A percentile compares a stretch with the other conserved stretches of the same genome.
phyloP scores from a whole-genome alignment of 2,797 vertebrate species.

The Muscicapa comitata region DNA sequence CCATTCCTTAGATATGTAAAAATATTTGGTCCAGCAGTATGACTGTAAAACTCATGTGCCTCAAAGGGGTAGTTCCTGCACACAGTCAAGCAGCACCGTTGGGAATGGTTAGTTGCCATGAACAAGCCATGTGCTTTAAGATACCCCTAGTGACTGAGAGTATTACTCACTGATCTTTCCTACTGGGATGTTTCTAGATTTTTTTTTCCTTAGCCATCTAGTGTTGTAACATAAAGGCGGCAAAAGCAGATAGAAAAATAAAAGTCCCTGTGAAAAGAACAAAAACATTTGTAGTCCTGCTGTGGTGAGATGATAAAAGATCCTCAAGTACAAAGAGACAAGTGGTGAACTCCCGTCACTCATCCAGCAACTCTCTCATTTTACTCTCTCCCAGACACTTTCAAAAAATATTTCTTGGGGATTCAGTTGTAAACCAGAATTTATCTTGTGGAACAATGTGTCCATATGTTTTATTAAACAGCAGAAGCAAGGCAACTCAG shows the following conservation, averaged over 20 bases:
- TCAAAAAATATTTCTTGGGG: background rate
- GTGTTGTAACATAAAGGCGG: background rate
- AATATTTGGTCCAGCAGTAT: background rate
- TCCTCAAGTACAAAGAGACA: background rate
- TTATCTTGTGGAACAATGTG: slow-evolving; percentile 23
- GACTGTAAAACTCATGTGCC: background rate
- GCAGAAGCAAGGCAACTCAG: background rate
- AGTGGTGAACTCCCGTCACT: background rate
- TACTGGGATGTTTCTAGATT: background rate
- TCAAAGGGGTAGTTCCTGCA: background rate
- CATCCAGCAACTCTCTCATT: background rate
- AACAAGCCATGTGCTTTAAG: slow-evolving; percentile 5
- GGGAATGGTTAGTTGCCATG: background rate
- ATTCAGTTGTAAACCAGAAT: slow-evolving; percentile 27
- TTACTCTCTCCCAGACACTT: background rate
- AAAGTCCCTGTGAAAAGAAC: background rate
- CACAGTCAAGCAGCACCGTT: background rate
- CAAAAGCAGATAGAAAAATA: slow-evolving; percentile 18
- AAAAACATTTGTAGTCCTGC: background rate
- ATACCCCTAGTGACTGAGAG: background rate
- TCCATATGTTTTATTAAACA: slow-evolving; percentile 42
- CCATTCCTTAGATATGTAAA: background rate
- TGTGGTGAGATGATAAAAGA: background rate
- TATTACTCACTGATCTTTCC: slow-evolving; percentile 2
- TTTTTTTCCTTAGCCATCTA: background rate